Base-by-base conservation (phyloP, 2,797 vertebrate species). In the Pangasius mekongensis region DNA sequence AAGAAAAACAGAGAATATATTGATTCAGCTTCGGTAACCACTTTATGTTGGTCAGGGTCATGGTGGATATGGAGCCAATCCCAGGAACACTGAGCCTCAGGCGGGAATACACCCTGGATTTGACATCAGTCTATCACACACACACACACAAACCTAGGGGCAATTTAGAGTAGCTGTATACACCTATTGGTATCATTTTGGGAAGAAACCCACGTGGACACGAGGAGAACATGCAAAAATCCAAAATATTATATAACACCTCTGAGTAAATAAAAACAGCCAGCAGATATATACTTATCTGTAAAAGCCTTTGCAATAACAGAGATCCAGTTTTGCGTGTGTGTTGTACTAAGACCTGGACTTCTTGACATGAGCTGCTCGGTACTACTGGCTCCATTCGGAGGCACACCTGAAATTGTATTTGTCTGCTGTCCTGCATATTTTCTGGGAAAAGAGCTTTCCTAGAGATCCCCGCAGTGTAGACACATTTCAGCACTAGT, bases 401-500 rank as follows among this genome's bases (percentile, higher is more conserved):
- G 27, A 64, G 56, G 76, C 36, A 60, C 54, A 36, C 20, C 52
- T 56, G 60, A 83, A n/a, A 67, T 83, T 24, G 84, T 36, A 33
- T 33, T 56, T 43, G 67, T 76, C 58, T 84, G 60, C 30, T 84
- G 43, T 66, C 20, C 30, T 77, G 60, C 30, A 64, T 24, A 33
- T 81, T 56, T 84, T 18, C 14, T 13, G 22, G 18, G 10, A 71
- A 67, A 60, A 18, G 20, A 18, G 77, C 49, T 16, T 67, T 78
- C 24, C 22, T 73, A 18, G 8, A 30, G 67, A 80, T 80, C 30
- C 33, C 47, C 60, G 52, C 74, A 71, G 83, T 60, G 83, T 81
- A 73, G 47, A 83, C 74, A 80, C 64, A 85, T 69, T 82, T 62
- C 64, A 52, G 52, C 74, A 60, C n/a, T 43, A 69, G 62, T 39